Percentiles rank a stretch among this genome's conserved stretches.
These are phyloP conservation scores for Lophius piscatorius DNA, from an alignment of 2,113 vertebrate species.

Conservation along the genomic window DNA sequence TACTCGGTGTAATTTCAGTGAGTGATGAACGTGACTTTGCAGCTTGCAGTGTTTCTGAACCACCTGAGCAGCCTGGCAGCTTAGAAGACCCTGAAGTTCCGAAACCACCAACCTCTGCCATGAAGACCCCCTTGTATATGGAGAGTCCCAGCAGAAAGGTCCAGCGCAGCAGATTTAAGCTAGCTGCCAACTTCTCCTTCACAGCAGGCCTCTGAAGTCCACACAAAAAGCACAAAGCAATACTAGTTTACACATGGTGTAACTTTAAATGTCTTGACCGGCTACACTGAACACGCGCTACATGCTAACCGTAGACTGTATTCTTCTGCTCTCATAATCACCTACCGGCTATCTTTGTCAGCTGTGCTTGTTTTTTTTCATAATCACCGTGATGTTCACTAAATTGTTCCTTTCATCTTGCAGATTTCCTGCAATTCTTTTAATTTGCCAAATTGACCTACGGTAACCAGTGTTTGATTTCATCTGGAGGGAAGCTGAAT, in stretches of 20 bases:
- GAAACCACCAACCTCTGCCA: slow-evolving; percentile 13
- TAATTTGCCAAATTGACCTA: slow-evolving; percentile 45
- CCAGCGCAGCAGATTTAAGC: slow-evolving; percentile 87
- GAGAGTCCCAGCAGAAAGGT: slow-evolving; percentile 90
- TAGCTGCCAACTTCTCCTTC: slow-evolving; percentile 96
- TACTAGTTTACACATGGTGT: slow-evolving; percentile 15
- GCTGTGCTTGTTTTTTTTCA: slow-evolving; percentile 1
- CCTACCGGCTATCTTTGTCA: background rate
- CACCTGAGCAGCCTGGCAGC: slow-evolving; percentile 6
- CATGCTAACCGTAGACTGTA: slow-evolving; percentile 12
- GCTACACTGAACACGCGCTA: slow-evolving; percentile 20
- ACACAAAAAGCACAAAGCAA: slow-evolving; percentile 1
- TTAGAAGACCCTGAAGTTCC: background rate
- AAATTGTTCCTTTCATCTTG: slow-evolving; percentile 52
- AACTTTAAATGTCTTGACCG: slow-evolving; percentile 62
- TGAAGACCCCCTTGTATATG: slow-evolving; percentile 20
- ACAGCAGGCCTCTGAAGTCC: slow-evolving; percentile 82
- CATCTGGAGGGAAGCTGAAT: slow-evolving; percentile 9
- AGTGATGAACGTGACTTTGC: background rate
- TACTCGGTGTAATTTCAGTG: slow-evolving; percentile 41
- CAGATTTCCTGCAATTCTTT: slow-evolving; percentile 68
- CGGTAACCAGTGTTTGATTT: slow-evolving; percentile 30
- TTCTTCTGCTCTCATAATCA: background rate
- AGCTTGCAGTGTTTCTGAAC: background rate
- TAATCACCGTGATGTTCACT: slow-evolving; percentile 12